Evolutionary conservation across 2,888 invertebrate genomes (phyloP), one percentile per base, ranked within the genome.

Genomic region (Drosophila gaucha): DNA sequence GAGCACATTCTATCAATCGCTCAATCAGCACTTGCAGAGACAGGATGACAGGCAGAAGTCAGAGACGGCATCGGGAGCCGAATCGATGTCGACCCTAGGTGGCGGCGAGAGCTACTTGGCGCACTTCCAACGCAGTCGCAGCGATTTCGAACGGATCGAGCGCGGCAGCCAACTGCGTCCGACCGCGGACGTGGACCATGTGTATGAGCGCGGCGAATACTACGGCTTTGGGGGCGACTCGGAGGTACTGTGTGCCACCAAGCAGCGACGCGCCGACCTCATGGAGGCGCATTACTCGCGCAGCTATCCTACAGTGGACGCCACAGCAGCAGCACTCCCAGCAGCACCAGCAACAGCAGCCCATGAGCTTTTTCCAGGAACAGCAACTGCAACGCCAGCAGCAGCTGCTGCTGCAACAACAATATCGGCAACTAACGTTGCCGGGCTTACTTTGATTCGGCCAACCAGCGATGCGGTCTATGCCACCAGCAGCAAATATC

Each of bases 31-130:
- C 59, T 72, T 84, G 69, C 77, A 89, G 63, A 73, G 82, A 60
- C 79, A 80, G 70, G 70, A 63, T 59, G 73, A 49, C 47, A 26
- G 39, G 49, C 60, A 51, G 5, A 39, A 26, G 75, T 31, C 30
- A 67, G 62, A 57, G 56, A 20, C 46, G 56, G 38, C 12, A 58
- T 22, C 65, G 18, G 28, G 38, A 12, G 16, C 43, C 6, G 2
- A 44, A 18, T n/a, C n/a, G 39, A 14, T 14, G 43, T 35, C 67
- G 14, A 46, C 54, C 5, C 43, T 74, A 12, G 86, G 85, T 24
- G 89, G 89, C 36, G 89, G 89, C 33, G 90, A 91, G 51, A 90
- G 80, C 73, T 91, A 91, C 74, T 83, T 91, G 68, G 90, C 90
- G 38, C 91, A 91, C 64, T 91, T 89, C 65, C 89, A 89, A 44